Percentiles rank a stretch among this genome's conserved stretches.
Conservation (phyloP, 35 echinoderm and acorn worm species). For the Lytechinus pictus region DNA sequence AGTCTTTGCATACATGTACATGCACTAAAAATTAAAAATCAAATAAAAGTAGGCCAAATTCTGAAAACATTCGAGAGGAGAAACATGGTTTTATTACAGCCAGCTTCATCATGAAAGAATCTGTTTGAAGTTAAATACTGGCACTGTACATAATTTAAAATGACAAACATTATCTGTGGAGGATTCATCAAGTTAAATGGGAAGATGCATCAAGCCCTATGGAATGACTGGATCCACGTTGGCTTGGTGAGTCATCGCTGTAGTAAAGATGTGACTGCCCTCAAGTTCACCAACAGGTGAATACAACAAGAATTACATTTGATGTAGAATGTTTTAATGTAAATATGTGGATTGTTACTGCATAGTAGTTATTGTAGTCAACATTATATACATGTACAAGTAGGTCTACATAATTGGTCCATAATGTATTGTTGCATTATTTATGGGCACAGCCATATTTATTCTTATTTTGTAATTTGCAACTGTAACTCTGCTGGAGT, state of each 20-base stretch:
- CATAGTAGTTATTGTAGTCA: background rate
- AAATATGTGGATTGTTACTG: background rate
- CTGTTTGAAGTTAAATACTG: background rate
- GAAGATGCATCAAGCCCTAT: background rate
- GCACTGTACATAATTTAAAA: background rate
- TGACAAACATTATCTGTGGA: background rate
- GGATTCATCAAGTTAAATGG: constrained; percentile 2
- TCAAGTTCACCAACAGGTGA: background rate
- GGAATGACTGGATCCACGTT: background rate
- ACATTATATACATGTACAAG: background rate
- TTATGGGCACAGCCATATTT: no score
- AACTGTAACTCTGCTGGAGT: no score
- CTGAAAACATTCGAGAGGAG: no score
- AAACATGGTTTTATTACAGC: no score
- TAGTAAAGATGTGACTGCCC: background rate
- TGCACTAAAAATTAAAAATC: no score
- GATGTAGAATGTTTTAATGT: background rate
- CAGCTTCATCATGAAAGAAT: background rate
- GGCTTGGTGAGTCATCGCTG: background rate
- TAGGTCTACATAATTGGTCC: background rate
- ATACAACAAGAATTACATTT: background rate
- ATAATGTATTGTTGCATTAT: background rate
- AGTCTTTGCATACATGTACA: background rate
- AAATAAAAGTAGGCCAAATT: no score
- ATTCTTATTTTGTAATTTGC: no score